These are phyloP conservation scores for Sparidentex hasta DNA, from an alignment of 2,797 vertebrate genomes.

Conservation along the genomic window DNA sequence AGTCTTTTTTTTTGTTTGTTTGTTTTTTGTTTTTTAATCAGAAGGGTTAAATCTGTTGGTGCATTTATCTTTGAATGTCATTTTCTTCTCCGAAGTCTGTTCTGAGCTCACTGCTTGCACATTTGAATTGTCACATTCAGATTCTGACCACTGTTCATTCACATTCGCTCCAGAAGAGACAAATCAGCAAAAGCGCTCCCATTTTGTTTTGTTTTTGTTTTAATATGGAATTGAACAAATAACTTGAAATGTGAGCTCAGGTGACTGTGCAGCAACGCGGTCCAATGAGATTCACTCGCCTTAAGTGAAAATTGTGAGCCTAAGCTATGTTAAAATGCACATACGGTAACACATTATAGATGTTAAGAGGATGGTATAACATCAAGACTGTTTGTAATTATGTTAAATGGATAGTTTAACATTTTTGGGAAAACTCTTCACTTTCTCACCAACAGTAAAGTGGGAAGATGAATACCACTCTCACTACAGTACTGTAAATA, in stretches of 20 bases:
- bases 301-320: conserved; percentile 78
- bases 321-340: conserved; percentile 71
- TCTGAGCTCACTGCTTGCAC: conserved; percentile 78
- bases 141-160: conserved; percentile 75
- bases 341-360: conserved; percentile 43
- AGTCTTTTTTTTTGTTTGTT: conserved; percentile 38
- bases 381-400: conserved; percentile 3
- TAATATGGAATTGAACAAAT: conserved; percentile 73
- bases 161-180: conserved; percentile 51
- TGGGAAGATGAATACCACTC: conserved; percentile 14
- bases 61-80: conserved; percentile 77
- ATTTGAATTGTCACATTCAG: conserved; percentile 57
- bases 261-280: conserved; percentile 38
- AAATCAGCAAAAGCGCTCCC: conserved; percentile 77
- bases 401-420: conserved; percentile 15
- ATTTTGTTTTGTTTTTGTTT: conserved; percentile 31
- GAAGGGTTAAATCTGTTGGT: conserved; percentile 62
- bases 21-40: conserved; percentile 25
- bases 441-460: conserved; percentile 13
- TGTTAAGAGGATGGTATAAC: conserved; percentile 29
- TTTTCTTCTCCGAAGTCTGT: conserved; percentile 65
- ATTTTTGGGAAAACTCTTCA: conserved; percentile 29
- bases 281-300: conserved; percentile 72
- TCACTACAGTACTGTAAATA: conserved; percentile 10
- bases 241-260: conserved; percentile 77